A percentile compares a stretch with the other conserved stretches of the same genome.
phyloP scores from a whole-genome alignment of 2,113 vertebrate species.

The Protomyctophum bolini region DNA sequence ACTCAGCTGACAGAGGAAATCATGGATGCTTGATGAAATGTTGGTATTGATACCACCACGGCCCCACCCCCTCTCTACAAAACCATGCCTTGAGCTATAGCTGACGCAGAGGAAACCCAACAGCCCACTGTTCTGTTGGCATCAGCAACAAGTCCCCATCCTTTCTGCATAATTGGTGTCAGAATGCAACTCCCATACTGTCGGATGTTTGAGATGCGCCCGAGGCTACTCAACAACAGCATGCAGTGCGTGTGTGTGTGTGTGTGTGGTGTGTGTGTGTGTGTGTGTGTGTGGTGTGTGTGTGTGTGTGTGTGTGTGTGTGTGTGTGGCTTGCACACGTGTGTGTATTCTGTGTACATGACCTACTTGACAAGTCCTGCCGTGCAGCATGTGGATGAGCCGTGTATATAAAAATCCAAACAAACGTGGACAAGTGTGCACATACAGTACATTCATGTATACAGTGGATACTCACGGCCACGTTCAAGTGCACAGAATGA shows the following conservation, averaged over 20 bases:
- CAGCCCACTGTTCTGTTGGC: constrained; percentile 55
- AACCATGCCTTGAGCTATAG: constrained; percentile 49
- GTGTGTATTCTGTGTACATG: constrained; percentile 33
- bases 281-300: constrained; percentile 27
- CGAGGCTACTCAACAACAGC: constrained; percentile 51
- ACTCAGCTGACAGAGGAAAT: constrained; percentile 17
- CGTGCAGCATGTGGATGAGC: constrained; percentile 31
- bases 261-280: constrained; percentile 32
- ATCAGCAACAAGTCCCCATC: constrained; percentile 63
- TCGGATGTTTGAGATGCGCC: constrained; percentile 61
- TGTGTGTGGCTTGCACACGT: not conserved
- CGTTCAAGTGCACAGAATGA: not conserved
- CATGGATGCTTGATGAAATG: constrained; percentile 8
- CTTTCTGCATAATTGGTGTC: constrained; percentile 76
- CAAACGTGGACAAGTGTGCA: constrained; percentile 27
- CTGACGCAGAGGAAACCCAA: constrained; percentile 57
- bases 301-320: constrained; percentile 46
- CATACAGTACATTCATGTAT: not conserved
- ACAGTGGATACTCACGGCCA: constrained; percentile 16
- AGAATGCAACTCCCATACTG: constrained; percentile 63
- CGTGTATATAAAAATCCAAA: constrained; percentile 34
- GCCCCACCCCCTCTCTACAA: not conserved
- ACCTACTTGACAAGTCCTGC: constrained; percentile 59
- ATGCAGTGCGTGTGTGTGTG: constrained; percentile 42
- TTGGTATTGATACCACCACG: constrained; percentile 26